Evolutionary conservation across 2,888 invertebrate species (phyloP), one percentile per base, ranked within the genome.

Genomic region (Hipparchia sbordonii): DNA sequence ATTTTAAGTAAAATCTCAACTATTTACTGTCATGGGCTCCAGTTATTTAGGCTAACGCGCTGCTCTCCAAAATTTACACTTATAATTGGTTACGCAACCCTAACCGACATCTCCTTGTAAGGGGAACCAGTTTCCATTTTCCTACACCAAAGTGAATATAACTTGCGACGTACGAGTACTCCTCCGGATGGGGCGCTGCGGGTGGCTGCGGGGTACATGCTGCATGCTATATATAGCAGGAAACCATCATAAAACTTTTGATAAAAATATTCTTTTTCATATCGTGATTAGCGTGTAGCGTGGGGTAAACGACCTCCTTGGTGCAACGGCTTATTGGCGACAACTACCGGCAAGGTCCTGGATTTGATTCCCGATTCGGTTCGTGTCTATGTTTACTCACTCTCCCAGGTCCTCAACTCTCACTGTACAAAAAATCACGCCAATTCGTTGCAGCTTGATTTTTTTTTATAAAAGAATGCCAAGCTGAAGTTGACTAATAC

Each of bases 171-270:
- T 57, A 12, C 33, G 48, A 48, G 48, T 48, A 48, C 5, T 5
- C 39, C 39, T 39, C 39, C 39, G 61, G 67, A 54, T 59, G 39
- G 63, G 13, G 60, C 65, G 51, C 65, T 10, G 62, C 60, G 61
- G 68, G 71, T 57, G 71, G 54, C 70, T 67, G n/a, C 52, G 23
- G 65, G 23, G 61, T 57, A n/a, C 52, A 46, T 5, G 33, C 7
- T 48, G 8, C 48, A 48, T 8, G 61, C 56, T 67, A 74, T 75
- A 75, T 72, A 75, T 75, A 75, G 39, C 69, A 48, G 62, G 56
- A 39, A 71, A 52, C 59, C 66, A 46, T 75, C 74, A 70, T 75
- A 74, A 74, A 75, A 74, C 70, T 70, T 45, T 51, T 8, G 51
- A 67, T 75, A 54, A 74, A 71, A 67, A 67, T 65, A 54, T 66